A percentile compares a stretch with the other conserved stretches of the same genome.
Conservation (phyloP, 2,113 vertebrate genomes). For the Cathartes aura region DNA sequence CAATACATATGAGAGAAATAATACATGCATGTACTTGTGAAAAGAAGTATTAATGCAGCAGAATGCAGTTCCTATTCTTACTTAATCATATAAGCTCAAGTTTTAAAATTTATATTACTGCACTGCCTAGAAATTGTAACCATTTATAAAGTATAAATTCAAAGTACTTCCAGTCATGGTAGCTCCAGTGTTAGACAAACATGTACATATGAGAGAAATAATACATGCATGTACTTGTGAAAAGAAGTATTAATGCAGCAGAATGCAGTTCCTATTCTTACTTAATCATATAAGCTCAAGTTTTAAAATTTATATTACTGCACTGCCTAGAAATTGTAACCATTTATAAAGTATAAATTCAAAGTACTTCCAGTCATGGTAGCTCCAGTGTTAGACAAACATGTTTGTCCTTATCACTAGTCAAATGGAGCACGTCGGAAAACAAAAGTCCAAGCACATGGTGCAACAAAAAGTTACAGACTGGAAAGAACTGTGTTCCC, state of each 20-base stretch:
- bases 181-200: background rate
- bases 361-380: background rate
- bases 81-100: background rate
- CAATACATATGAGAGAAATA: background rate
- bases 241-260: background rate
- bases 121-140: background rate
- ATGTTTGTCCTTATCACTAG: background rate
- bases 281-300: background rate
- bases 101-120: background rate
- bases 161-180: background rate
- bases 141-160: background rate
- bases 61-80: background rate
- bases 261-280: background rate
- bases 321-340: background rate
- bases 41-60: background rate
- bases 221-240: background rate
- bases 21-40: background rate
- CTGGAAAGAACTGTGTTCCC: background rate
- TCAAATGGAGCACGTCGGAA: background rate
- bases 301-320: background rate
- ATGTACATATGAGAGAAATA: background rate
- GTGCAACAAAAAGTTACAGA: background rate
- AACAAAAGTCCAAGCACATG: background rate
- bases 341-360: background rate
- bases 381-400: background rate